These are phyloP conservation scores for Thera obeliscata DNA, from an alignment of 2,888 invertebrate genomes.

Conservation along the genomic window DNA sequence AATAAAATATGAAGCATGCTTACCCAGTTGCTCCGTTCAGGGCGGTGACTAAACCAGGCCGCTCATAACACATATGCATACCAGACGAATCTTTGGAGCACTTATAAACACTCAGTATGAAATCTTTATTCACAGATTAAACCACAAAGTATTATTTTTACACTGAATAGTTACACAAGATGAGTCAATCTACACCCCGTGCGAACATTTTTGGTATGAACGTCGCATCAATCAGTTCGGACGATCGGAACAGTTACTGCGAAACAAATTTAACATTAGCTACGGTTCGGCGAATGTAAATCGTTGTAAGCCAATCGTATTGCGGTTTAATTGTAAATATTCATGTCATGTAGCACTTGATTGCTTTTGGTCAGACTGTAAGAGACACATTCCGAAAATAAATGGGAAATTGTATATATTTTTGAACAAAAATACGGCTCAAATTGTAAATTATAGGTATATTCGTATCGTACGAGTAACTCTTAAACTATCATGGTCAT, in stretches of 20 bases:
- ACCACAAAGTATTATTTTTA: constrained; percentile 45
- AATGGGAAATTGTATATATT: not conserved
- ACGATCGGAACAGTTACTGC: constrained; percentile 47
- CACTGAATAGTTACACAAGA: constrained; percentile 46
- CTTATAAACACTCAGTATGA: constrained; percentile 56
- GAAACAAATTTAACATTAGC: constrained; percentile 59
- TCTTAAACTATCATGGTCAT: not conserved
- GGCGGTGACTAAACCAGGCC: constrained; percentile 76
- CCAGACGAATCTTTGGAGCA: constrained; percentile 65
- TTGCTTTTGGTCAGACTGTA: constrained; percentile 47
- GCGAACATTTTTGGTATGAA: constrained; percentile 71
- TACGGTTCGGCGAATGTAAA: constrained; percentile 48
- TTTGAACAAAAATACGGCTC: constrained; percentile 13
- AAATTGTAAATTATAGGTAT: constrained; percentile 1
- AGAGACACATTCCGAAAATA: constrained; percentile 22
- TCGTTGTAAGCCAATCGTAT: constrained; percentile 38
- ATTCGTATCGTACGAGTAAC: not conserved
- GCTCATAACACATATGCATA: constrained; percentile 83
- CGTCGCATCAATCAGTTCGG: constrained; percentile 52
- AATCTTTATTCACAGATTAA: constrained; percentile 39
- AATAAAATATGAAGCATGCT: constrained; percentile 44
- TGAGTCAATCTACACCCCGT: constrained; percentile 73
- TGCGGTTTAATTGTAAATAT: constrained; percentile 43
- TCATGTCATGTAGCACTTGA: constrained; percentile 55
- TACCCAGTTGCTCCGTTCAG: constrained; percentile 80